Evolutionary conservation across 2,113 vertebrate genomes (phyloP), one percentile per base, ranked within the genome.

Genomic region (Actenoides lindsayi): DNA sequence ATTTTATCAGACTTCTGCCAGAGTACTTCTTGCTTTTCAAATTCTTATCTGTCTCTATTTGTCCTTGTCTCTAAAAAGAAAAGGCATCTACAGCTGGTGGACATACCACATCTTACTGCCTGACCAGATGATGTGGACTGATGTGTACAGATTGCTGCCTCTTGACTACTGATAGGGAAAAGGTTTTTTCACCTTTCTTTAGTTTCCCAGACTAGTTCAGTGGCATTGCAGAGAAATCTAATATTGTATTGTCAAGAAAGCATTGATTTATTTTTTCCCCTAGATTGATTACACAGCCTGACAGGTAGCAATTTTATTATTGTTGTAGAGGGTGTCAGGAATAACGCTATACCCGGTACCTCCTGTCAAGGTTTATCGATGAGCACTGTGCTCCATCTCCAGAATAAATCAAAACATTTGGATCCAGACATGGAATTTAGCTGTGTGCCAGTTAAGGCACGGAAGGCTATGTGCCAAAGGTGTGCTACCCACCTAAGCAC

Each of bases 231-330:
- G 73, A 87, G 69, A 91, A 92, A 89, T 74, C 69, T 95, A 89
- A 94, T 91, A 81, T 33, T 67, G 76, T 59, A 39, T 83, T 97
- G 93, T 91, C 89, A 94, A 83, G 77, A 94, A 92, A 84, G 30
- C 64, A 23, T 68, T 92, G 92, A 90, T 92, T 92, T 79, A 41
- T 63, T 87, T 90, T 80, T 86, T 44, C 3, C 46, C 3, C 23
- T 35, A 56, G 93, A 92, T 84, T 78, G 89, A 95, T 94, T 89
- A 57, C 56, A 15, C 46, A 68, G 64, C 74, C 60, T 92, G 77
- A 78, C 91, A 87, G 80, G 86, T 83, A 83, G 65, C 56, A 75
- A 74, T 96, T 92, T 64, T 84, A 56, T 84, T 94, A 75, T 71
- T 93, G 80, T 92, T 90, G 65, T 74, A 82, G 65, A 94, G 35